Evolutionary conservation across 2,113 vertebrate species (phyloP).

Genomic region (Brachyhypopomus gauderio): DNA sequence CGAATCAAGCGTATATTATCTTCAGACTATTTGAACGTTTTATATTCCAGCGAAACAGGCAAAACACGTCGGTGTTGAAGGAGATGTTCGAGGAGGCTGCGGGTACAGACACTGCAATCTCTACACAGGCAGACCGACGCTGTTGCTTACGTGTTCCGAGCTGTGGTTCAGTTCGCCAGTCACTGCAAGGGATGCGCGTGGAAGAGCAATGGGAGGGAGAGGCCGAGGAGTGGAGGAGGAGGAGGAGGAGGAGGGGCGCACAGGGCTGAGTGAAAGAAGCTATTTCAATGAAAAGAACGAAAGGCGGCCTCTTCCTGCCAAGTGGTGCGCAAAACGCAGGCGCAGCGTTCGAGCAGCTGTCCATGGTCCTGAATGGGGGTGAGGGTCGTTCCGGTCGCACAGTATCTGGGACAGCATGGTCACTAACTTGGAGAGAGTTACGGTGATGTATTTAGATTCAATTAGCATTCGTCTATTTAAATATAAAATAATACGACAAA

Average conservation of each 20-base stretch:
- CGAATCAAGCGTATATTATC: slow-evolving; percentile 4
- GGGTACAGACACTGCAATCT: slow-evolving; percentile 70
- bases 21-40: slow-evolving; percentile 51
- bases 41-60: too few species aligned
- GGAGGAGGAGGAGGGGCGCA: slow-evolving; percentile 56
- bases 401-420: neutral
- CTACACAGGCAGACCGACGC: slow-evolving; percentile 77
- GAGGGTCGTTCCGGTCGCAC: slow-evolving; percentile 16
- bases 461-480: neutral
- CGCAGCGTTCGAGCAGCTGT: slow-evolving; percentile 30
- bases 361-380: slow-evolving; percentile 65
- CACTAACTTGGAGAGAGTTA: neutral
- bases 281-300: slow-evolving; percentile 57
- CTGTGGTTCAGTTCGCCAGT: slow-evolving; percentile 83
- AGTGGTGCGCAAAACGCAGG: slow-evolving; percentile 10
- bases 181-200: slow-evolving; percentile 73
- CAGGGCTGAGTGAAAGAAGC: slow-evolving; percentile 41
- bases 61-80: too few species aligned
- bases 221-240: slow-evolving; percentile 35
- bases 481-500: neutral
- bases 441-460: neutral
- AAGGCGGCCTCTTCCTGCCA: slow-evolving; percentile 67
- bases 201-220: slow-evolving; percentile 58
- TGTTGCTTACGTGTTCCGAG: slow-evolving; percentile 82
- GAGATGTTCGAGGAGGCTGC: slow-evolving; percentile 65